Conservation (phyloP, 2,113 vertebrate genomes). For the Odobenus rosmarus region DNA sequence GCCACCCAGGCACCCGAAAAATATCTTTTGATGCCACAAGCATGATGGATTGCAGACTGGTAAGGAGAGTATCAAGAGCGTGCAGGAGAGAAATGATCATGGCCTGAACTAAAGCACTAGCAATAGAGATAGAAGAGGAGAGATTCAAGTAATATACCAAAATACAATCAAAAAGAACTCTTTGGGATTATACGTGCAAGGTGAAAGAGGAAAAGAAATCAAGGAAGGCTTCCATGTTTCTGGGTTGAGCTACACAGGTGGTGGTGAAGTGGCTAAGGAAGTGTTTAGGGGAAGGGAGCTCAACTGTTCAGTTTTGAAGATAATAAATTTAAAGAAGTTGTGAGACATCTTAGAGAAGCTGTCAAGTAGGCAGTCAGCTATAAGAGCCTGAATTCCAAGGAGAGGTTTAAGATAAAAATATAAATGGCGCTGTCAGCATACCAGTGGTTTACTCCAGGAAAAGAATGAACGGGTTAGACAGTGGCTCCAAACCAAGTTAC, state of each 20-base stretch:
- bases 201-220: not conserved
- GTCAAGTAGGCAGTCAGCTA: constrained; percentile 53
- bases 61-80: not conserved
- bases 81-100: not conserved
- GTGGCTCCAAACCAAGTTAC: not conserved
- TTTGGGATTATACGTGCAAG: not conserved
- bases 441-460: not conserved
- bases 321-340: not conserved
- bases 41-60: not conserved
- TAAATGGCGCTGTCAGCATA: constrained; percentile 38
- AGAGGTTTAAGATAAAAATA: constrained; percentile 64
- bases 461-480: not conserved
- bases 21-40: not conserved
- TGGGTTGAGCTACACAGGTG: not conserved
- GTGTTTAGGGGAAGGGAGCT: not conserved
- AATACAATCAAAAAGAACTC: not conserved
- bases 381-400: constrained; percentile 49
- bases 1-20: not conserved
- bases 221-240: not conserved
- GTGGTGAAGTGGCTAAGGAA: not conserved
- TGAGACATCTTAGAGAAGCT: constrained; percentile 37
- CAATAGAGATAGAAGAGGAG: not conserved
- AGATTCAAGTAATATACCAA: not conserved
- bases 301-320: constrained; percentile 29
- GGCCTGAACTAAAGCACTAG: not conserved